Evolutionary conservation across 2,113 vertebrate genomes (phyloP).

Genomic region (Chloroceryle aenea): DNA sequence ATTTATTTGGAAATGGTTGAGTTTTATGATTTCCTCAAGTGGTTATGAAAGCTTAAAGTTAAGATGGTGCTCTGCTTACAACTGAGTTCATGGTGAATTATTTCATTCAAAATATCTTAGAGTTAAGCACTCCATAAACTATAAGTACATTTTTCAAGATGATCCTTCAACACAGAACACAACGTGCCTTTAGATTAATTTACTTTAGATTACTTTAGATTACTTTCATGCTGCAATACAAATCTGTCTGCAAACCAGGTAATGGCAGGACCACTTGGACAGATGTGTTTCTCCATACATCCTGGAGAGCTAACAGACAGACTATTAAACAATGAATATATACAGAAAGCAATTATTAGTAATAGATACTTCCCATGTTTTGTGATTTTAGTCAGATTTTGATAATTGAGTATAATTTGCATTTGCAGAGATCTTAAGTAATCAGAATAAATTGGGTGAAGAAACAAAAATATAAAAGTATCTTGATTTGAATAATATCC

Average conservation of each 20-base stretch:
- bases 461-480: background rate
- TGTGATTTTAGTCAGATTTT: background rate
- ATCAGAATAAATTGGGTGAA: conserved; percentile 26
- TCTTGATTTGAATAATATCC: background rate
- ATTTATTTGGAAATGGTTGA: background rate
- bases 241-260: background rate
- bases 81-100: background rate
- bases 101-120: background rate
- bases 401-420: background rate
- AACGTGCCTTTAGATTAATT: background rate
- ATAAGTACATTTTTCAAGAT: background rate
- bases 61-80: background rate
- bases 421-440: conserved; percentile 3
- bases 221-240: background rate
- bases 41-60: background rate
- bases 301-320: background rate
- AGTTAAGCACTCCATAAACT: background rate
- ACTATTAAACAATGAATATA: background rate
- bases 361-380: background rate
- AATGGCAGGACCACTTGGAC: background rate
- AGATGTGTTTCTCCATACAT: background rate
- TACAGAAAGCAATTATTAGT: background rate
- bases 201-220: too few relatives aligned
- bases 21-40: background rate
- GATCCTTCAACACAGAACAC: background rate